phyloP scores from a whole-genome alignment of 1,140 invertebrate species.

The Drosophila parvula region DNA sequence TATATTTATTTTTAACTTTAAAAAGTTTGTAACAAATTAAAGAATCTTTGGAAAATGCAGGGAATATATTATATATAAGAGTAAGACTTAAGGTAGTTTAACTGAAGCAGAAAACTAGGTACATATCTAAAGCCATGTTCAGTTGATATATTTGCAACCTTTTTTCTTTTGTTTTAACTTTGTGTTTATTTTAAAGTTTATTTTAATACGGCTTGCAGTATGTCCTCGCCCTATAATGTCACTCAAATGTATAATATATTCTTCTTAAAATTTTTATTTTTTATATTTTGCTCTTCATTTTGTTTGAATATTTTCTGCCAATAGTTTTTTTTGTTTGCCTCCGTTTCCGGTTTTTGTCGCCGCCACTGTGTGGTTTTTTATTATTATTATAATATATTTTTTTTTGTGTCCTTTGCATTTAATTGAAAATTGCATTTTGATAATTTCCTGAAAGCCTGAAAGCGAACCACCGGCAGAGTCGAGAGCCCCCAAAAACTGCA shows the following conservation, averaged over 20 bases:
- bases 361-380: neutral
- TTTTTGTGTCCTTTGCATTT: slow-evolving; percentile 16
- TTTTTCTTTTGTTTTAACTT: too few species aligned
- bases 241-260: slow-evolving; percentile 7
- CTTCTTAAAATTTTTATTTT: slow-evolving; percentile 10
- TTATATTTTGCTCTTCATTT: too few species aligned
- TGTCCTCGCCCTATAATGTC: neutral
- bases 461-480: slow-evolving; percentile 24
- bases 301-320: neutral
- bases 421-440: slow-evolving; percentile 68
- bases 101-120: neutral
- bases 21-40: neutral
- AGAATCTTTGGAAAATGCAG: too few species aligned
- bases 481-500: slow-evolving; percentile 38
- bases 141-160: too few species aligned
- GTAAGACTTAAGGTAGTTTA: too few species aligned
- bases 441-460: slow-evolving; percentile 63
- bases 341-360: slow-evolving; percentile 19
- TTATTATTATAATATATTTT: neutral
- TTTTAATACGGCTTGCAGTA: slow-evolving; percentile 1
- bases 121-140: neutral
- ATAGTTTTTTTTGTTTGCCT: neutral
- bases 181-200: neutral
- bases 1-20: neutral
- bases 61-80: neutral